Percentiles rank a stretch among this genome's conserved stretches.
phyloP scores from a whole-genome alignment of 2,888 invertebrate genomes.

The Oasisia sp. region DNA sequence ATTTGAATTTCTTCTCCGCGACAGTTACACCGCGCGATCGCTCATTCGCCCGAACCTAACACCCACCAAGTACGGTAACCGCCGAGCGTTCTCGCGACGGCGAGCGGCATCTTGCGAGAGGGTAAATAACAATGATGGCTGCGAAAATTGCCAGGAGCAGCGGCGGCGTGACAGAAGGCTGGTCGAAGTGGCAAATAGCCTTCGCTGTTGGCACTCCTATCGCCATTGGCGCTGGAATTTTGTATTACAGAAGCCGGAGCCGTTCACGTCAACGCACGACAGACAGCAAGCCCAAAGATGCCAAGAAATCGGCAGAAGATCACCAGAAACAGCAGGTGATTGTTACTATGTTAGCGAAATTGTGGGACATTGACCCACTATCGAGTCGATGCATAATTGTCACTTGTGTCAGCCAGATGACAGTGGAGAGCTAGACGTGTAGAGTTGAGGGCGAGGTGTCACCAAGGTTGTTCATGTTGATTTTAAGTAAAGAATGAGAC shows the following conservation, averaged over 20 bases:
- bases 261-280: not conserved
- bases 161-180: conserved; percentile 29
- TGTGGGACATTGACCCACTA: not conserved
- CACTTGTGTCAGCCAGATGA: not conserved
- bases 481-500: not conserved
- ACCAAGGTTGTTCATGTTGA: not conserved
- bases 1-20: not conserved
- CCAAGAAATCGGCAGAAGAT: conserved; percentile 27
- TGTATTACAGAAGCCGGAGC: conserved; percentile 71
- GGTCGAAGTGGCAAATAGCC: conserved; percentile 84
- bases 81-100: conserved; percentile 12
- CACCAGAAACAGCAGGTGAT: conserved; percentile 13
- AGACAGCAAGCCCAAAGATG: conserved; percentile 8
- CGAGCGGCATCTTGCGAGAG: conserved; percentile 3
- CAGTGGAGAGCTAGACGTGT: not conserved
- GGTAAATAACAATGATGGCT: conserved; percentile 28
- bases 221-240: conserved; percentile 83
- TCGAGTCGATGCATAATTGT: not conserved
- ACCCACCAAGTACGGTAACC: not conserved
- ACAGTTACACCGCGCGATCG: not conserved
- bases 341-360: not conserved
- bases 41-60: conserved; percentile 1
- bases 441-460: not conserved
- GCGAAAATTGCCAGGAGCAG: conserved; percentile 18
- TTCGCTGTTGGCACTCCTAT: conserved; percentile 85